Percentiles rank a stretch among this genome's conserved stretches.
phyloP scores from a whole-genome alignment of 2,888 invertebrate species.

The Himalopsyche tibetana region DNA sequence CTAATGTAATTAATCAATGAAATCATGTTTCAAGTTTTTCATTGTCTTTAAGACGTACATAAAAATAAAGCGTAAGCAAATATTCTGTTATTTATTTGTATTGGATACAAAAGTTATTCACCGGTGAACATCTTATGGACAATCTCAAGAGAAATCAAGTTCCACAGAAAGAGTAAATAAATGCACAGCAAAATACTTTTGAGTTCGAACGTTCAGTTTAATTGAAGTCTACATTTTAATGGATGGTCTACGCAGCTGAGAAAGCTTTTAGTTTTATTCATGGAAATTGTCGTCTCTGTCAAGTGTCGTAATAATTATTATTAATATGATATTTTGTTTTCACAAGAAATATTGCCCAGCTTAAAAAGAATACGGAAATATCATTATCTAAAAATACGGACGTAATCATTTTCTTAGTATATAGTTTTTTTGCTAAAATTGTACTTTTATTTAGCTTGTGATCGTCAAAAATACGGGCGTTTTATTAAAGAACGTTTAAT shows the following conservation, averaged over 20 bases:
- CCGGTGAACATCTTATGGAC: background rate
- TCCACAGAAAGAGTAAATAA: background rate
- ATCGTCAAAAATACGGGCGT: too few relatives aligned
- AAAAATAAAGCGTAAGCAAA: too few relatives aligned
- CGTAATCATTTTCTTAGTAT: background rate
- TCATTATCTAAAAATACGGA: background rate
- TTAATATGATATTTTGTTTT: constrained; percentile 33
- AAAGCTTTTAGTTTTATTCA: constrained; percentile 52
- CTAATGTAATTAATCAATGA: too few relatives aligned
- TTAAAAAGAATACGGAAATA: background rate
- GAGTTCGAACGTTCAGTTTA: constrained; percentile 44
- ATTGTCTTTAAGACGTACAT: too few relatives aligned
- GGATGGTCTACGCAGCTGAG: constrained; percentile 33
- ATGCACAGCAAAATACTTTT: constrained; percentile 15
- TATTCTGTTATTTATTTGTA: background rate
- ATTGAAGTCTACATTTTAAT: constrained; percentile 55
- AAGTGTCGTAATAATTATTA: constrained; percentile 23
- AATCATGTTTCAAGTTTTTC: too few relatives aligned
- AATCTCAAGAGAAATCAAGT: background rate
- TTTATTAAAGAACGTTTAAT: too few relatives aligned
- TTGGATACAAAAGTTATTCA: background rate
- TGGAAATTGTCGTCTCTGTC: background rate
- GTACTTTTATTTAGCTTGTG: too few relatives aligned
- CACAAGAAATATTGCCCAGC: background rate
- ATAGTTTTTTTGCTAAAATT: too few relatives aligned